Evolutionary conservation across 2,113 vertebrate genomes (phyloP).

Genomic region (Todiramphus chloris): DNA sequence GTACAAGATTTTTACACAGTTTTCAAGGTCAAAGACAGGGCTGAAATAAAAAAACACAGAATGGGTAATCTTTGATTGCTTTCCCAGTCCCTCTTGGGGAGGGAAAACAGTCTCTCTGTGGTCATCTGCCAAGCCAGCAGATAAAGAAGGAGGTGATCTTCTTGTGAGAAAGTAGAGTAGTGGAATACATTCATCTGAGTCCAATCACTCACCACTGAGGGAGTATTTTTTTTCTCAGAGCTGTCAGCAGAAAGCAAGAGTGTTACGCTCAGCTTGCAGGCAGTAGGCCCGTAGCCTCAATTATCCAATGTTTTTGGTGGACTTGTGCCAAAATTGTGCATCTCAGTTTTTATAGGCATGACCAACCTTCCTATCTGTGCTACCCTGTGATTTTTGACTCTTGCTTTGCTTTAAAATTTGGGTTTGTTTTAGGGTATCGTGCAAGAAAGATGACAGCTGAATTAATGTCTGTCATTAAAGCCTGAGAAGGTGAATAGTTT

Average conservation of each 20-base stretch:
- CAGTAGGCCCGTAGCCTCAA: neutral
- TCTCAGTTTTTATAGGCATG: rapidly evolving
- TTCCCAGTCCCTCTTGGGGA: neutral
- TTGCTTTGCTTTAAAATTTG: neutral
- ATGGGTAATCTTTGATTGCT: neutral
- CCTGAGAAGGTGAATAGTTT: neutral
- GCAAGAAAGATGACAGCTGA: neutral
- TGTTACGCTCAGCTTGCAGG: neutral
- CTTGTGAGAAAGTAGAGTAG: neutral
- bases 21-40: neutral
- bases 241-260: slow-evolving; percentile 10
- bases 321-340: neutral
- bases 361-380: neutral
- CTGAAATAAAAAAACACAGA: neutral
- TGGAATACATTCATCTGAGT: neutral
- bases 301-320: neutral
- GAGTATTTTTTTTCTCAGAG: neutral
- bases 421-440: neutral
- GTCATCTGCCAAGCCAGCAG: neutral
- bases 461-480: neutral
- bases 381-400: neutral
- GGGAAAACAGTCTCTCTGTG: neutral
- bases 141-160: neutral
- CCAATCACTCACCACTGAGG: neutral
- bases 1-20: neutral